Evolutionary conservation across 2,797 vertebrate genomes (phyloP).

Genomic region (Meda fulgida): DNA sequence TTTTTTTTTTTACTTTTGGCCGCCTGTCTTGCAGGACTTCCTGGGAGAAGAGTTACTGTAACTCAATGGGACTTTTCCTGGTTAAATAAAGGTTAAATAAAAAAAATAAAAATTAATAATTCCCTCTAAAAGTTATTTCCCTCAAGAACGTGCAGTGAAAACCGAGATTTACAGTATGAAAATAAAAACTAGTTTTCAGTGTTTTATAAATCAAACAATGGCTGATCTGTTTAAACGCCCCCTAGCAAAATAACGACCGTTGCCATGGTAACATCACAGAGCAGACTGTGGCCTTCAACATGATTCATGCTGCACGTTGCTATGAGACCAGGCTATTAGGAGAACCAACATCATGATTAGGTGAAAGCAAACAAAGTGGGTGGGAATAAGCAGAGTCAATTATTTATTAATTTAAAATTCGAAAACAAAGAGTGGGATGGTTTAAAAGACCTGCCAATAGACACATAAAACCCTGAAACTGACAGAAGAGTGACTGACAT

Average conservation of each 20-base stretch:
- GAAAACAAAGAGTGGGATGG: neutral
- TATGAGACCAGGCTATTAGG: neutral
- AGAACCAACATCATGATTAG: neutral
- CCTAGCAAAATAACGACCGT: neutral
- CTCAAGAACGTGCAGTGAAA: no score
- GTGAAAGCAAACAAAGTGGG: constrained; percentile 18
- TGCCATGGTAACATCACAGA: constrained; percentile 23
- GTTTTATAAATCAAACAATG: constrained; percentile 1
- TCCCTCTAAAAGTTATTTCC: neutral
- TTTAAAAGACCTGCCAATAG: neutral
- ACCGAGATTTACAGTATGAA: neutral
- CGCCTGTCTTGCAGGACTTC: no score
- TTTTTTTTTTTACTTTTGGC: no score
- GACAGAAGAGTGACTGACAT: neutral
- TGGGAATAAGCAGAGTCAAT: neutral
- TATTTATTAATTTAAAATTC: constrained; percentile 17
- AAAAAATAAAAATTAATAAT: neutral
- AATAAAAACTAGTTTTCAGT: neutral
- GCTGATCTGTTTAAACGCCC: constrained; percentile 1
- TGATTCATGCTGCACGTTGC: constrained; percentile 17
- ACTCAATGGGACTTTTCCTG: no score
- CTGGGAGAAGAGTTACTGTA: no score
- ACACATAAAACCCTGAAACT: neutral
- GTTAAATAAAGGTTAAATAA: no score
- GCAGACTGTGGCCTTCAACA: constrained; percentile 22